Conservation (phyloP, 2,888 invertebrate genomes). For the Pantelozetes paolii region DNA sequence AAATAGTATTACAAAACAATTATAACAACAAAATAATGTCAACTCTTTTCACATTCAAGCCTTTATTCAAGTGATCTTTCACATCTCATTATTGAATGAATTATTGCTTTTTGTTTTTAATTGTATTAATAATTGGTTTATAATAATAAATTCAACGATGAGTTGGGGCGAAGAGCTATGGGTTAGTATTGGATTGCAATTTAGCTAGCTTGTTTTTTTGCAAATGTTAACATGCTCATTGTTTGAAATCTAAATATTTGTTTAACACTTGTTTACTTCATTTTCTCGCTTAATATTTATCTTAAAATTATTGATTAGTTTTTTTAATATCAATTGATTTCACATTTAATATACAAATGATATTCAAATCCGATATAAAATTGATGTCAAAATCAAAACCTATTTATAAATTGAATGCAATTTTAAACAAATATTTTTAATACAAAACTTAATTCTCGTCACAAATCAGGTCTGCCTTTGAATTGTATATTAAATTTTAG, state of each 20-base stretch:
- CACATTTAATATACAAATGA: no score
- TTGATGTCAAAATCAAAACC: neutral
- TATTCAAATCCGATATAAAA: no score
- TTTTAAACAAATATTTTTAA: neutral
- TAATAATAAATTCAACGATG: constrained; percentile 40
- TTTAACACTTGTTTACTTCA: neutral
- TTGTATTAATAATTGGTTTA: neutral
- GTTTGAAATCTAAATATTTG: neutral
- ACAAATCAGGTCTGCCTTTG: constrained; percentile 13
- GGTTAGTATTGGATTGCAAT: constrained; percentile 41
- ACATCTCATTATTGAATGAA: constrained; percentile 4
- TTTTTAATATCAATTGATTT: no score
- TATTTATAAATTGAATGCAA: no score
- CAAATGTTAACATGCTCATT: neutral
- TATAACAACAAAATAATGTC: constrained; percentile 15
- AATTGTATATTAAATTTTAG: neutral
- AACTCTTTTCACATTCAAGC: neutral
- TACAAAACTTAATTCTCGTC: neutral
- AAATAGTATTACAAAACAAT: neutral
- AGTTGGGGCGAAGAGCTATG: constrained; percentile 47
- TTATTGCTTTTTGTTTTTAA: constrained; percentile 39
- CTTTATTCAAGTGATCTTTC: neutral
- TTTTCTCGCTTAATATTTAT: neutral
- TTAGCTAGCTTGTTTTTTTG: neutral
- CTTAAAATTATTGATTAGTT: no score